phyloP scores from a whole-genome alignment of 1,140 invertebrate genomes.

The Copidosoma floridanum region DNA sequence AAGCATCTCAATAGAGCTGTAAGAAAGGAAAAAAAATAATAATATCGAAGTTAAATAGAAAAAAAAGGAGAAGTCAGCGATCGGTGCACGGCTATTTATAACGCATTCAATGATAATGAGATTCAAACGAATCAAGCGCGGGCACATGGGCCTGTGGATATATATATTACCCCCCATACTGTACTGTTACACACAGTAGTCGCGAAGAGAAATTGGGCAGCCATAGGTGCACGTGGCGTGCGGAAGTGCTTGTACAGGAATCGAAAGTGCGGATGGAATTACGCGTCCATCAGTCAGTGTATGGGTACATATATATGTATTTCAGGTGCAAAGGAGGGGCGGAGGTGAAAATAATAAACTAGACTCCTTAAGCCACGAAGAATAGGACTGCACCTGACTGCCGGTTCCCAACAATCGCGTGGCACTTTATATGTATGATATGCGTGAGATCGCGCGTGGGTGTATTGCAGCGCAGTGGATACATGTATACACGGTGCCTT shows the following conservation, averaged over 20 bases:
- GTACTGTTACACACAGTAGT: too few relatives aligned
- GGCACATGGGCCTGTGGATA: too few relatives aligned
- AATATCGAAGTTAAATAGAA: too few relatives aligned
- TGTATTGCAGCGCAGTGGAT: slow-evolving; percentile 18
- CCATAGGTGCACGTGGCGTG: neutral
- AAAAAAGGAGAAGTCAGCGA: neutral
- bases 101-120: slow-evolving; percentile 14
- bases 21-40: too few relatives aligned
- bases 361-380: too few relatives aligned
- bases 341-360: neutral
- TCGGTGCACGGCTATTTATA: neutral
- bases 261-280: slow-evolving; percentile 17
- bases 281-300: too few relatives aligned
- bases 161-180: neutral
- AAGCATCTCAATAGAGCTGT: too few relatives aligned
- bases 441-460: slow-evolving; percentile 10
- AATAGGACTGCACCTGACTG: too few relatives aligned
- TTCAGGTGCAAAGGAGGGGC: neutral
- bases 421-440: slow-evolving; percentile 26
- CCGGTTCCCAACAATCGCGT: too few relatives aligned
- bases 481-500: too few relatives aligned
- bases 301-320: neutral
- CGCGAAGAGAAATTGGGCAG: slow-evolving; percentile 11
- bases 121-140: too few relatives aligned
- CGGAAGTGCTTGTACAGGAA: slow-evolving; percentile 9